Conservation (phyloP, 2,113 vertebrate species). For the Pungitius pungitius region DNA sequence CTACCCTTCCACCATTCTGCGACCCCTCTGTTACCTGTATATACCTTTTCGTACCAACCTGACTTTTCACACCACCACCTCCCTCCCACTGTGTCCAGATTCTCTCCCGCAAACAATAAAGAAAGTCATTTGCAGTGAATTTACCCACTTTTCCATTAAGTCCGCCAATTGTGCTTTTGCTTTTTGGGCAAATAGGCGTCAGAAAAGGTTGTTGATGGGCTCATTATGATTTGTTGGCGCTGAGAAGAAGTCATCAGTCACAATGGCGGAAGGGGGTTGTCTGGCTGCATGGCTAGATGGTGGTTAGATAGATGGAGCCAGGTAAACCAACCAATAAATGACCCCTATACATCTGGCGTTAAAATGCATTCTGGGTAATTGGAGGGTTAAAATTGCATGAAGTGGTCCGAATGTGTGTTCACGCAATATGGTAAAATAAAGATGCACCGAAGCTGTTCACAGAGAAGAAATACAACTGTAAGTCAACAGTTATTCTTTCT, state of each 20-base stretch:
- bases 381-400: slow-evolving; percentile 2
- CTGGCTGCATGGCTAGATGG: slow-evolving; percentile 33
- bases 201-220: slow-evolving; percentile 65
- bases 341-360: slow-evolving; percentile 50
- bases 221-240: slow-evolving; percentile 66
- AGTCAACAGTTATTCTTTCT: too few species aligned
- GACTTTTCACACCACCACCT: slow-evolving; percentile 1
- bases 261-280: slow-evolving; percentile 27
- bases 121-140: slow-evolving; percentile 54
- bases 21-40: slow-evolving; percentile 14
- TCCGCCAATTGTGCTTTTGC: slow-evolving; percentile 46
- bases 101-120: slow-evolving; percentile 51
- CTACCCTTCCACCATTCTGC: slow-evolving; percentile 38
- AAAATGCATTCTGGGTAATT: slow-evolving; percentile 41
- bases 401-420: not conserved
- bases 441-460: not conserved
- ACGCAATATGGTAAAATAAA: not conserved
- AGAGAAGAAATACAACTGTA: not conserved
- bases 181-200: slow-evolving; percentile 53
- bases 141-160: slow-evolving; percentile 57
- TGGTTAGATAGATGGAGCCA: slow-evolving; percentile 30
- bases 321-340: slow-evolving; percentile 58
- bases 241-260: slow-evolving; percentile 59
- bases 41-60: not conserved
- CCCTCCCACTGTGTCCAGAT: slow-evolving; percentile 18